Base-by-base conservation (phyloP, 2,888 invertebrate species). In the Diadromus collaris region DNA sequence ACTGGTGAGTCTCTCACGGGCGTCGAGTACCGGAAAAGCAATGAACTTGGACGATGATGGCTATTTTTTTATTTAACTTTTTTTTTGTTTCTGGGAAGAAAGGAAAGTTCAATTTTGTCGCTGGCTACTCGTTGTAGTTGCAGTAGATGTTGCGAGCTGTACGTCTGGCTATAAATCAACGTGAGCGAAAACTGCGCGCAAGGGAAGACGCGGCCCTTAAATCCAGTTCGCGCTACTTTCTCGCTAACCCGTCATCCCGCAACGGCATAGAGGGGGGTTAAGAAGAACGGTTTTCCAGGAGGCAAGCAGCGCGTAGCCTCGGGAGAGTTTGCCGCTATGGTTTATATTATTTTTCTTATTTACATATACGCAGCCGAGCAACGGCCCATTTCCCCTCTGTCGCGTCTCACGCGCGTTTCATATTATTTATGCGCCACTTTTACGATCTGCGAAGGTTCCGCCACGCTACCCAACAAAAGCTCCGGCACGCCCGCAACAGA, bases 401-500 rank as follows among this genome's bases (percentile, higher is more conserved):
- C 58, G 54, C 63, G 41, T 70, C 68, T 74, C 58, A 29, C 69
- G 58, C 65, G 51, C 44, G 38, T 79, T 64, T 75, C 67, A 72
- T 77, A 68, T 81, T 77, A 67, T 71, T 78, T 78, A 71, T 76
- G 64, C 27, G 68, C 68, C 72, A 63, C 56, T 78, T 38, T 80
- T 76, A 78, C 68, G 78, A 70, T 61, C 58, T 54, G 54, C 19
- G 54, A 75, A 70, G 38, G 38, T 74, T 75, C 10, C n/a, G 54
- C 24, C 24, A 24, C 13, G 63, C 63, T 69, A 76, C 44, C 16
- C 24, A 21, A 24, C 41, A 63, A 27, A 58, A 68, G 56, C 51
- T 29, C 61, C 32, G 24, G 32, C 27, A 29, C 13, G 54, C 21
- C 56, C 61, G 21, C 54, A 64, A 78, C 38, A 34, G 63, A 56